These are phyloP conservation scores for Eciton burchellii DNA, from an alignment of 1,140 invertebrate genomes.

Conservation along the genomic window DNA sequence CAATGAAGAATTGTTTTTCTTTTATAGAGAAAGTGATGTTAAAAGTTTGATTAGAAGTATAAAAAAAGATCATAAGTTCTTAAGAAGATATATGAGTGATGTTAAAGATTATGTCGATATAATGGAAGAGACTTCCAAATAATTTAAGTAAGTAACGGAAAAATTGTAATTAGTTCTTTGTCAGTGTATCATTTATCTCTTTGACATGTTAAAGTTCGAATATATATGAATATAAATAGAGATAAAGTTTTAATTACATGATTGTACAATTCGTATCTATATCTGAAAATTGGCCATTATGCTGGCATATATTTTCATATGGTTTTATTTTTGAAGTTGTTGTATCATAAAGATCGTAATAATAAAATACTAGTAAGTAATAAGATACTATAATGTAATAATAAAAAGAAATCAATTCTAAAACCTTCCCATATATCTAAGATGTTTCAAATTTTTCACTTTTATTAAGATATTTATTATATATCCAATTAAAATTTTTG, in stretches of 20 bases:
- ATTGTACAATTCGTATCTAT: conserved; percentile 2
- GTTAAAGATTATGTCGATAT: conserved; percentile 76
- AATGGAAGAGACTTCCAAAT: conserved; percentile 67
- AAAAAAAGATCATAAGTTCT: conserved; percentile 75
- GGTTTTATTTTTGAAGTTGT: too few species aligned
- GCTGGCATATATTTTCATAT: too few species aligned
- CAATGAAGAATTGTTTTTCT: neutral
- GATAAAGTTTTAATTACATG: neutral
- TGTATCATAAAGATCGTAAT: too few species aligned
- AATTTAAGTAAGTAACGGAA: neutral
- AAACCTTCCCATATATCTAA: too few species aligned
- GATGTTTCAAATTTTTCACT: too few species aligned
- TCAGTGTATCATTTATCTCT: neutral
- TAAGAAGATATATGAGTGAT: conserved; percentile 75
- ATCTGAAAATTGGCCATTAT: neutral
- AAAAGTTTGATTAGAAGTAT: conserved; percentile 75
- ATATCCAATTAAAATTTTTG: neutral
- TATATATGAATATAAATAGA: conserved; percentile 48
- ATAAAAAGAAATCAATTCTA: neutral
- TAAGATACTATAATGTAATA: neutral
- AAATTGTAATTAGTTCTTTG: neutral
- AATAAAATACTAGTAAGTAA: too few species aligned
- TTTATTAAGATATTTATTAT: neutral
- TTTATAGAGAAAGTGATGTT: conserved; percentile 73
- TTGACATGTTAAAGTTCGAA: neutral